Evolutionary conservation across 1,140 invertebrate species (phyloP).

Genomic region (Drosophila busckii): DNA sequence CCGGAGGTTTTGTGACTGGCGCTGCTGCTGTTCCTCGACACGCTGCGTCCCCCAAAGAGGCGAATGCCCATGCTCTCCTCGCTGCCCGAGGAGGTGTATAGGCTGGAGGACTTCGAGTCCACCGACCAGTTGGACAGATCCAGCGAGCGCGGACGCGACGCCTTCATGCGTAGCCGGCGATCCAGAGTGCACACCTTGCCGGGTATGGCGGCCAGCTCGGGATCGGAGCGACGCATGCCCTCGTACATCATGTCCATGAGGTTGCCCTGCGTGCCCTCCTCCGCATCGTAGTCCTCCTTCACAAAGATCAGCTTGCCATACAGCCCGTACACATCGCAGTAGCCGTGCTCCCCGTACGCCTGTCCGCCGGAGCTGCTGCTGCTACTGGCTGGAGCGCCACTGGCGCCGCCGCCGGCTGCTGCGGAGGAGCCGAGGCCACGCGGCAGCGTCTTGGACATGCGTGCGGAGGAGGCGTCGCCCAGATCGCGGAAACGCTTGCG

Average conservation of each 20-base stretch:
- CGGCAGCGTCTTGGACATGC: conserved; percentile 89
- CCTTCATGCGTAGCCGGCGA: conserved; percentile 88
- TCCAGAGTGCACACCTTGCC: conserved; percentile 89
- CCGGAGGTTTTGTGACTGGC: conserved; percentile 82
- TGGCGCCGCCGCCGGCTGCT: conserved; percentile 65
- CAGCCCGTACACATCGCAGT: conserved; percentile 92
- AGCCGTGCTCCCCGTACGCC: conserved; percentile 81
- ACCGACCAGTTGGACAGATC: conserved; percentile 94
- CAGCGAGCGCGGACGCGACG: conserved; percentile 87
- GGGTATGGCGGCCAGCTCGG: conserved; percentile 89
- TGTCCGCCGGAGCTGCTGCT: conserved; percentile 80
- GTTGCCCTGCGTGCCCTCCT: conserved; percentile 84
- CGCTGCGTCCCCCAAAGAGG: conserved; percentile 79
- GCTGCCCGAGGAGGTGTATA: conserved; percentile 89
- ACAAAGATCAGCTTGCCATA: conserved; percentile 94
- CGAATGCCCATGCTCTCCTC: conserved; percentile 88
- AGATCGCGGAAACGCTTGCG: conserved; percentile 85
- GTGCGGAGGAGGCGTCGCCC: conserved; percentile 78
- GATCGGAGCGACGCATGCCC: conserved; percentile 87
- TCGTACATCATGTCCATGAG: conserved; percentile 85
- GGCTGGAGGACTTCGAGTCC: conserved; percentile 89
- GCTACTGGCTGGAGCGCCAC: conserved; percentile 80
- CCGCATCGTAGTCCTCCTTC: conserved; percentile 89
- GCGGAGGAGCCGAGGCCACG: conserved; percentile 81
- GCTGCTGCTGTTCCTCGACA: conserved; percentile 86